Evolutionary conservation across 1,140 invertebrate species (phyloP).

Genomic region (Protaetia brevitarsis): DNA sequence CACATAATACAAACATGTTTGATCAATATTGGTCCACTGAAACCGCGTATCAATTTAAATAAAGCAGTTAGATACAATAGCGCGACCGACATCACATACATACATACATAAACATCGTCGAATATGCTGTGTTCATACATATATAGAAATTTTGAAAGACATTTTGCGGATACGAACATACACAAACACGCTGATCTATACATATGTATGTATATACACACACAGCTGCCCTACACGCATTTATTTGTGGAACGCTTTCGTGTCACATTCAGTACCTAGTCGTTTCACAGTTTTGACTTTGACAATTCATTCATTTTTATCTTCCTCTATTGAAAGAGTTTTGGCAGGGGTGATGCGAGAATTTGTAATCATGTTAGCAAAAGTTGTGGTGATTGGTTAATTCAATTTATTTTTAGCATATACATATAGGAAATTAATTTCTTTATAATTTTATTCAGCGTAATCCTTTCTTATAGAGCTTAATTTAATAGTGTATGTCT

Average conservation of each 20-base stretch:
- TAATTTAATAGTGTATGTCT: too few relatives aligned
- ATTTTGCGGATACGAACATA: slow-evolving; percentile 6
- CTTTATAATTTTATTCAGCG: too few relatives aligned
- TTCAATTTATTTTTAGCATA: too few relatives aligned
- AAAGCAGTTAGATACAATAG: background rate
- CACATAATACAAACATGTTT: background rate
- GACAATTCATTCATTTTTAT: background rate
- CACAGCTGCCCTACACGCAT: background rate
- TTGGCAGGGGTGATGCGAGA: background rate
- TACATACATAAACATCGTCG: too few relatives aligned
- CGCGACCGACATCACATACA: background rate
- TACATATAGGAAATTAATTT: too few relatives aligned
- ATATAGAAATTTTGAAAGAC: background rate
- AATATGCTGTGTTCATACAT: background rate
- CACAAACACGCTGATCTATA: background rate
- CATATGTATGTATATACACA: background rate
- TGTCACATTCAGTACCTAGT: background rate
- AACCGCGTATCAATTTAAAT: slow-evolving; percentile 16
- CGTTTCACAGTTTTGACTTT: background rate
- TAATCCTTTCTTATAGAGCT: too few relatives aligned
- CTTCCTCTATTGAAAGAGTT: background rate
- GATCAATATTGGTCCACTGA: slow-evolving; percentile 13
- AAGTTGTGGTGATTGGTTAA: too few relatives aligned
- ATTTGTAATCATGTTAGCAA: too few relatives aligned
- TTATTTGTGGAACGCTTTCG: background rate